Conservation (phyloP, 2,113 vertebrate genomes). For the Mastomys natalensis region DNA sequence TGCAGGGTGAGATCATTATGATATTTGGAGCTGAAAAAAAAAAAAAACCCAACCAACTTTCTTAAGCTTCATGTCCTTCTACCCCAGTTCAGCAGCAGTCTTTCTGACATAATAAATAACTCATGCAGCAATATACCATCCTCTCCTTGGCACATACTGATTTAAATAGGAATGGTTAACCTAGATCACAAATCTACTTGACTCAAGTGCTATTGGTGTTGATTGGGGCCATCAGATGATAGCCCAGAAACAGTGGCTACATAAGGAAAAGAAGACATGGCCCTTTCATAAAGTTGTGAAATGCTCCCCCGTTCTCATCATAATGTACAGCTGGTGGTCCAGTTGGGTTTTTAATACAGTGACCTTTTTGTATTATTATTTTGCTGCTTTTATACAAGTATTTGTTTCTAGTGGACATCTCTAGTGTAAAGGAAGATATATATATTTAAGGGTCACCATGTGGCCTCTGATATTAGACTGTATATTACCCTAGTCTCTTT, state of each 20-base stretch:
- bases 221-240: not conserved
- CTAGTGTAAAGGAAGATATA: not conserved
- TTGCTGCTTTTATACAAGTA: not conserved
- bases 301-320: rapidly evolving
- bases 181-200: not conserved
- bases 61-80: not conserved
- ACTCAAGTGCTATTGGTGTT: not conserved
- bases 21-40: not conserved
- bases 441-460: too few species aligned
- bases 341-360: not conserved
- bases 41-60: not conserved
- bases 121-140: not conserved
- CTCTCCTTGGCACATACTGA: not conserved
- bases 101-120: not conserved
- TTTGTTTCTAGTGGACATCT: not conserved
- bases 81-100: not conserved
- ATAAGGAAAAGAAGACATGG: too few species aligned
- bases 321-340: rapidly evolving
- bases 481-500: not conserved
- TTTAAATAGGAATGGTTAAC: not conserved
- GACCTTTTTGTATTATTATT: not conserved
- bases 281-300: not conserved
- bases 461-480: not conserved
- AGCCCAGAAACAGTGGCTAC: not conserved
- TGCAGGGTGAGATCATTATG: not conserved